These are phyloP conservation scores for Unio pictorum DNA, from an alignment of 2,888 invertebrate genomes.

Conservation along the genomic window DNA sequence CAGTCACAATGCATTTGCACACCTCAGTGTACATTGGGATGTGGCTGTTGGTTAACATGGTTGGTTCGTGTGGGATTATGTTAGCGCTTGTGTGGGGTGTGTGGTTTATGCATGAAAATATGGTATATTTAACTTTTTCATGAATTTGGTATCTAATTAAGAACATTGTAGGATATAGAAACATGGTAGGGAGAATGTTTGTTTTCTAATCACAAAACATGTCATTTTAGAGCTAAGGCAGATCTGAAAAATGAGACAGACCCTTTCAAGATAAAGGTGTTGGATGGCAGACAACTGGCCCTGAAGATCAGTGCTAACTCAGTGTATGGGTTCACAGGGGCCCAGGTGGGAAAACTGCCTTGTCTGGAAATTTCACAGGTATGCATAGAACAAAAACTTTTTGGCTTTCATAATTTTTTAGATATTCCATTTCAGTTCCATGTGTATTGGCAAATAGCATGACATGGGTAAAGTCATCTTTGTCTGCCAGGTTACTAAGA, in stretches of 20 bases:
- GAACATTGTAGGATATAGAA: not conserved
- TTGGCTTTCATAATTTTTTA: no score
- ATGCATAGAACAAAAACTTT: slow-evolving; percentile 12
- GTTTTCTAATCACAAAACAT: not conserved
- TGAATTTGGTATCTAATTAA: not conserved
- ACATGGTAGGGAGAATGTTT: not conserved
- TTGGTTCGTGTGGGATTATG: no score
- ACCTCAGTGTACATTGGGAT: no score
- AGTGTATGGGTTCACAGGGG: slow-evolving; percentile 99
- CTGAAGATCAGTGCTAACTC: slow-evolving; percentile 99
- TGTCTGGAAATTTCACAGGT: slow-evolving; percentile 95
- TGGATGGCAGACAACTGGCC: slow-evolving; percentile 97
- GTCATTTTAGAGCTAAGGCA: slow-evolving; percentile 81
- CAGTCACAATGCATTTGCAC: no score
- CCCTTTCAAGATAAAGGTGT: slow-evolving; percentile 89
- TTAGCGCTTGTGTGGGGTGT: no score
- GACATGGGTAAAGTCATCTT: no score
- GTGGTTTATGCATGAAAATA: no score
- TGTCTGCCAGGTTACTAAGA: no score
- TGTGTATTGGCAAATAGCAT: no score
- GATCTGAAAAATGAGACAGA: slow-evolving; percentile 96
- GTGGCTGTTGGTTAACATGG: no score
- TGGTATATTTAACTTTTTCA: no score
- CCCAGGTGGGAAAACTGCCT: slow-evolving; percentile 94
- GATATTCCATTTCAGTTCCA: no score